Percentiles rank a stretch among this genome's conserved stretches.
phyloP scores from a whole-genome alignment of 2,113 vertebrate genomes.

The Pyxicephalus adspersus region DNA sequence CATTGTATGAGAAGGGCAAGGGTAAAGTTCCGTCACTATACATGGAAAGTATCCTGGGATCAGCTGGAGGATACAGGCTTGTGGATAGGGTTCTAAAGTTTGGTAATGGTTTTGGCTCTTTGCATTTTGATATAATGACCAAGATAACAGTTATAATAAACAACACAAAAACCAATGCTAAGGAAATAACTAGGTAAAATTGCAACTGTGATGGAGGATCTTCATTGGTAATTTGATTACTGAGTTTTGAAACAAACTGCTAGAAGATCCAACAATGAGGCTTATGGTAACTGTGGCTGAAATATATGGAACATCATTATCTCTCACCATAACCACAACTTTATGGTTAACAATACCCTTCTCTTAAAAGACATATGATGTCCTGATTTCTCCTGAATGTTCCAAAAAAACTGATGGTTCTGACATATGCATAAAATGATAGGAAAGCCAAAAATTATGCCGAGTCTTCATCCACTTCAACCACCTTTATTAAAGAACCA shows the following conservation, averaged over 20 bases:
- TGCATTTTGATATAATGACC: slow-evolving; percentile 53
- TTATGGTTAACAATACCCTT: slow-evolving; percentile 64
- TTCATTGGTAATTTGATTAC: rapidly evolving
- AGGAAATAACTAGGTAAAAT: slow-evolving; percentile 60
- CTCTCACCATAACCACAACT: slow-evolving; percentile 64
- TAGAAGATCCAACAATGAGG: slow-evolving; percentile 72
- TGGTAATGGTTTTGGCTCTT: slow-evolving; percentile 37
- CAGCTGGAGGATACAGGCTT: slow-evolving; percentile 25
- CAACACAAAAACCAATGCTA: slow-evolving; percentile 57
- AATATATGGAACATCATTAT: slow-evolving; percentile 67
- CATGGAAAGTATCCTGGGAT: background rate
- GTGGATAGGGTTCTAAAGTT: slow-evolving; percentile 6
- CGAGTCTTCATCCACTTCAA: slow-evolving; percentile 69
- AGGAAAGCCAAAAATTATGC: slow-evolving; percentile 65
- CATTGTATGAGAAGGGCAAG: background rate
- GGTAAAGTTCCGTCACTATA: slow-evolving; percentile 2
- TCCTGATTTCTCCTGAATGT: slow-evolving; percentile 61
- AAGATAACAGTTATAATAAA: slow-evolving; percentile 60
- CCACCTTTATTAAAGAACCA: slow-evolving; percentile 4
- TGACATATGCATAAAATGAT: slow-evolving; percentile 57
- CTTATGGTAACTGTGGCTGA: slow-evolving; percentile 70
- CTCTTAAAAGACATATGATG: slow-evolving; percentile 45
- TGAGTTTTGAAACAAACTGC: slow-evolving; percentile 57
- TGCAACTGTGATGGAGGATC: slow-evolving; percentile 59
- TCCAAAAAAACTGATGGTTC: slow-evolving; percentile 56